Evolutionary conservation across 2,797 vertebrate genomes (phyloP).

Genomic region (Smutsia temminckii): DNA sequence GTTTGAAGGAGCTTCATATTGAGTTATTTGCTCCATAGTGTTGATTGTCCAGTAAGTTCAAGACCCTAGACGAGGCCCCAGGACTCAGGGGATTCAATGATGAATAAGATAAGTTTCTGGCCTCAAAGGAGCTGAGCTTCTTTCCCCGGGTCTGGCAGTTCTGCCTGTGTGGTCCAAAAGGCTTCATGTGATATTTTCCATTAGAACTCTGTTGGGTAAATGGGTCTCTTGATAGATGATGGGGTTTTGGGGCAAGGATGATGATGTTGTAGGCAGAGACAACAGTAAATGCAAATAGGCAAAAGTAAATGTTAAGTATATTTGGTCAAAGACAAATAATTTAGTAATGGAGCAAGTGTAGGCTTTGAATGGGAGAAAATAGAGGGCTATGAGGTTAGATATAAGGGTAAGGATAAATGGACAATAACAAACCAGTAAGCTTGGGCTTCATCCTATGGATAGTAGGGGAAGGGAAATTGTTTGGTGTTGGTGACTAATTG

Average conservation of each 20-base stretch:
- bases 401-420: background rate
- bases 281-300: background rate
- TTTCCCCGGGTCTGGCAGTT: conserved; percentile 22
- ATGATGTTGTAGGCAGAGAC: background rate
- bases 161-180: background rate
- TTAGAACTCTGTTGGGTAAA: background rate
- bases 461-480: background rate
- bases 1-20: background rate
- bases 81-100: background rate
- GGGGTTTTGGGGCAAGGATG: background rate
- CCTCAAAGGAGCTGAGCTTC: background rate
- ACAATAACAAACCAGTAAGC: background rate
- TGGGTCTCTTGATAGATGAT: conserved; percentile 9
- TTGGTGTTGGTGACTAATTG: background rate
- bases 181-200: background rate
- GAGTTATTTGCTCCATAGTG: conserved; percentile 19
- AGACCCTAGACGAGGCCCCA: background rate
- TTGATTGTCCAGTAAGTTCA: background rate
- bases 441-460: background rate
- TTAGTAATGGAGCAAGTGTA: background rate
- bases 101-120: background rate
- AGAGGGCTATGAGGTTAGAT: background rate
- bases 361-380: conserved; percentile 8
- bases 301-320: background rate
- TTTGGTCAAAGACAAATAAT: conserved; percentile 32